Base-by-base conservation (phyloP, 2,888 invertebrate species). In the Drosophila leonis region DNA sequence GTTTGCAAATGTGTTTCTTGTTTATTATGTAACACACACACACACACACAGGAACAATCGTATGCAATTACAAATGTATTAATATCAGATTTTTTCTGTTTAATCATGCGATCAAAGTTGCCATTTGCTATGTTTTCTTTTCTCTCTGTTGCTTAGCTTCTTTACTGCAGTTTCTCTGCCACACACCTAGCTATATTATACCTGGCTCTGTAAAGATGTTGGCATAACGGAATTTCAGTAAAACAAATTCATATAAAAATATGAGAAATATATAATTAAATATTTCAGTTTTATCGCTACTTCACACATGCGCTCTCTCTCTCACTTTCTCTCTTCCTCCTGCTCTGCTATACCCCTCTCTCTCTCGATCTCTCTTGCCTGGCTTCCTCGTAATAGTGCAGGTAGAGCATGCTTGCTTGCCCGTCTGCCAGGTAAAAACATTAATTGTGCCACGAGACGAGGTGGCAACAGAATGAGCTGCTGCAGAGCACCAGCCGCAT, bases 381-480 rank as follows among this genome's bases (percentile, higher is more conserved):
- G 13, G 10, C 24, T 27, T n/a, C 24, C 24, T n/a, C 37, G n/a
- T 7, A 31, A 31, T 18, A 31, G 12, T 4, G 31, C 49, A 49
- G 49, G 49, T 49, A 49, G 49, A 13, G 31, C 12, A 31, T n/a
- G 33, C 49, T 24, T 44, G 44, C 49, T 18, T 3, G 49, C 13
- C 33, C 1, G 33, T 13, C 31, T 12, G 49, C 31, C 49, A 49
- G 49, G 49, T 49, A 49, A 12, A 33, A 49, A 13, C 33, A 0
- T 18, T 33, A 49, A 49, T 49, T 33, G 49, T 31, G 49, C 31
- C 49, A 49, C 49, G 13, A 49, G 49, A 33, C 49, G 49, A 49
- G 49, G 18, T 48, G 48, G n/a, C 48, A 48, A 29, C 49, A 31
- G 29, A 31, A 49, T 7, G 18, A 31, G 48, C n/a, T n/a, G 49